Evolutionary conservation across 2,888 invertebrate species (phyloP).

Genomic region (Trachelus iudaicus): DNA sequence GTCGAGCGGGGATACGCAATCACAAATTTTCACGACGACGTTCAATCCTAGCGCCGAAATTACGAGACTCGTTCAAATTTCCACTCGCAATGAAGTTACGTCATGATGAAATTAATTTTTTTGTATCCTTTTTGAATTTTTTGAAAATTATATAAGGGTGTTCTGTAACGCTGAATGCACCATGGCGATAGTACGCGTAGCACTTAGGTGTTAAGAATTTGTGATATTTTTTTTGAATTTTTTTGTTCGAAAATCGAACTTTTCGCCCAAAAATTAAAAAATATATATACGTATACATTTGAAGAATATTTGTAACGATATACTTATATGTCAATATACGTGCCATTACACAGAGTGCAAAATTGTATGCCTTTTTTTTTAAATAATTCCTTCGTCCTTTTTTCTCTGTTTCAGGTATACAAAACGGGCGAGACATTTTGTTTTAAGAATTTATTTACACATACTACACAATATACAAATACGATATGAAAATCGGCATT

Average conservation of each 20-base stretch:
- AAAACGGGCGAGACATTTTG: slow-evolving; percentile 1
- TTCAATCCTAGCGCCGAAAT: neutral
- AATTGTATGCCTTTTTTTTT: neutral
- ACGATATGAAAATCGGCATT: slow-evolving; percentile 23
- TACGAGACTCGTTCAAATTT: neutral
- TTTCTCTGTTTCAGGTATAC: neutral
- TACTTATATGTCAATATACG: slow-evolving; percentile 42
- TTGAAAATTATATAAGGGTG: neutral
- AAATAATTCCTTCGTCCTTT: neutral
- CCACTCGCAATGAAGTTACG: neutral
- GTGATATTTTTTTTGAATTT: neutral
- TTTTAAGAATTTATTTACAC: slow-evolving; percentile 44
- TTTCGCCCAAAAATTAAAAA: neutral
- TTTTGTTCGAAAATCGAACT: neutral
- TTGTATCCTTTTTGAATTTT: neutral
- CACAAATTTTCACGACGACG: neutral
- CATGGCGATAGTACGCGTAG: neutral
- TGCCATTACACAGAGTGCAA: slow-evolving; percentile 28
- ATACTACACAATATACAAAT: slow-evolving; percentile 44
- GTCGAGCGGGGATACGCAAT: neutral
- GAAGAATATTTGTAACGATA: slow-evolving; percentile 45
- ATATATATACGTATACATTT: slow-evolving; percentile 25
- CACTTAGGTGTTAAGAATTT: neutral
- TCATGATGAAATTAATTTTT: neutral
- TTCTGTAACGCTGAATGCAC: neutral